A percentile compares a stretch with the other conserved stretches of the same genome.
Evolutionary conservation across 2,888 invertebrate species (phyloP).

Genomic region (Arenicola marina): DNA sequence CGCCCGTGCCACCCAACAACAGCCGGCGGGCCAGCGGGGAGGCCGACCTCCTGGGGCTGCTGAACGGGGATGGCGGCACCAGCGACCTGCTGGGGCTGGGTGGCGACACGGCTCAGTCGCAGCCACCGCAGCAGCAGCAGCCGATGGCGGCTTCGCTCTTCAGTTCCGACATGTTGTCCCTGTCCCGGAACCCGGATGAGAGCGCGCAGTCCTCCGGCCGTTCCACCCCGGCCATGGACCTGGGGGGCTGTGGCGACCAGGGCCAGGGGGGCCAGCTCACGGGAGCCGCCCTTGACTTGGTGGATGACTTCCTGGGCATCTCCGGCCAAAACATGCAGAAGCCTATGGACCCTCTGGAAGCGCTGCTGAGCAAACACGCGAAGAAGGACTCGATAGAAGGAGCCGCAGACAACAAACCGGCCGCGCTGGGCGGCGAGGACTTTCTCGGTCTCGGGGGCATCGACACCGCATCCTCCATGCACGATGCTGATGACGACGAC

Average conservation of each 20-base stretch:
- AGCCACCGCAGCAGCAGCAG: neutral
- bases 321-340: neutral
- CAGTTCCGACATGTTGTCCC: neutral
- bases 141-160: too few relatives aligned
- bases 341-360: constrained; percentile 4
- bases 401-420: neutral
- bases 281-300: neutral
- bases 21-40: constrained; percentile 38
- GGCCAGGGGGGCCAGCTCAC: neutral
- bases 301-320: constrained; percentile 20
- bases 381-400: neutral
- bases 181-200: constrained; percentile 1
- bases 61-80: neutral
- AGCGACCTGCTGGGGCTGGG: constrained; percentile 1
- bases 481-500: neutral
- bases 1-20: constrained; percentile 40
- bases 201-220: constrained; percentile 6
- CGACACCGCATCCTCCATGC: too few relatives aligned
- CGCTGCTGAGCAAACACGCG: constrained; percentile 1
- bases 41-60: constrained; percentile 14
- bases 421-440: neutral
- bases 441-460: neutral
- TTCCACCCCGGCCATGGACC: constrained; percentile 7
- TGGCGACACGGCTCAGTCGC: neutral
- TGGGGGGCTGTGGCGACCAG: neutral